Conservation (phyloP, 2,797 vertebrate genomes). For the Podarcis siculus region DNA sequence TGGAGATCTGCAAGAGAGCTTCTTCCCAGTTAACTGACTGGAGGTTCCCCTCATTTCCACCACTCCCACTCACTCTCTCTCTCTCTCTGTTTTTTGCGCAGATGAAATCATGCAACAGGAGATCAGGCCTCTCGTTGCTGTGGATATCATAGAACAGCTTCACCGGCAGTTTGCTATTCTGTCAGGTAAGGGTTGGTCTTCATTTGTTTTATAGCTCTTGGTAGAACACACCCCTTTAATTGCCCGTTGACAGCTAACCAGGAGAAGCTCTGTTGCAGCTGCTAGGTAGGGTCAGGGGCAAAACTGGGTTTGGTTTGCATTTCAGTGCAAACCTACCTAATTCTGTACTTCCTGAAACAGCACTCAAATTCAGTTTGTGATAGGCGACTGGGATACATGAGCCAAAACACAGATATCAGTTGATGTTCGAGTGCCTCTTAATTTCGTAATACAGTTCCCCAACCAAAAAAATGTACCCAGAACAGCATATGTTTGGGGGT, state of each 20-base stretch:
- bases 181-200: conserved; percentile 83
- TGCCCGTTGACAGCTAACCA: neutral
- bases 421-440: no score
- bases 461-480: no score
- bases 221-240: neutral
- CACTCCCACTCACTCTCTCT: neutral
- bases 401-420: no score
- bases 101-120: conserved; percentile 99
- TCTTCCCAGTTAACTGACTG: conserved; percentile 39
- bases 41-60: conserved; percentile 41
- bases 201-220: neutral
- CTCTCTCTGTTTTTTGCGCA: conserved; percentile 64
- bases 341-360: no score
- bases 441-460: no score
- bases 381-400: no score
- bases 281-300: neutral
- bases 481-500: no score
- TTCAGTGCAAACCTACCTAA: no score
- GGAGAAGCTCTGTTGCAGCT: neutral
- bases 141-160: conserved; percentile 95
- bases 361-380: no score
- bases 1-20: conserved; percentile 21
- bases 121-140: conserved; percentile 91
- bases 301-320: no score
- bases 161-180: conserved; percentile 93